A percentile compares a stretch with the other conserved stretches of the same genome.
These are phyloP conservation scores for Ardeotis arabs DNA, from an alignment of 2,113 vertebrate species.

Conservation along the genomic window DNA sequence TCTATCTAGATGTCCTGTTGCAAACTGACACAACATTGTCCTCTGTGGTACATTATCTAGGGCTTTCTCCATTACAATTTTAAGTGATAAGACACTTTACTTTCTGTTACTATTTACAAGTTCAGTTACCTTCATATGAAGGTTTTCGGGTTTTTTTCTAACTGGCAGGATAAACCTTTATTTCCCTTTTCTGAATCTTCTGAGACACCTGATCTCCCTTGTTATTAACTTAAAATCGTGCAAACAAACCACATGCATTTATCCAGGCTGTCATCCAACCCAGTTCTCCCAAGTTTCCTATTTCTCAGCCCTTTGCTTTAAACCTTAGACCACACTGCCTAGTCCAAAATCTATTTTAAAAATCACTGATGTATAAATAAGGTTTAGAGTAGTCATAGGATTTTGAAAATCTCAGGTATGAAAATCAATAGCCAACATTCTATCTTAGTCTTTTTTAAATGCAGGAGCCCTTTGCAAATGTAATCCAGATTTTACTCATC, in stretches of 20 bases:
- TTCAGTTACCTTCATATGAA: neutral
- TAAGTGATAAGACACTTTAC: neutral
- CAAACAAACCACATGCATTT: conserved; percentile 50
- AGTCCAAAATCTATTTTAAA: conserved; percentile 43
- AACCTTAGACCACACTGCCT: conserved; percentile 35
- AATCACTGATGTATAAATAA: neutral
- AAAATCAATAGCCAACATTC: neutral
- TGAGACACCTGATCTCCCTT: conserved; percentile 26
- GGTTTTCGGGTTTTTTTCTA: neutral
- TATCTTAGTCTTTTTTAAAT: neutral
- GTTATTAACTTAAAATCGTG: conserved; percentile 47
- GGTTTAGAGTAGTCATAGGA: neutral
- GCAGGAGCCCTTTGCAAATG: neutral
- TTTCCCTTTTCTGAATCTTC: conserved; percentile 32
- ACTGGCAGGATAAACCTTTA: neutral
- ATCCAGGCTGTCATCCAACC: conserved; percentile 56
- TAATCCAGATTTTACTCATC: neutral
- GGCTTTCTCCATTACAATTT: neutral
- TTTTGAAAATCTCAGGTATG: conserved; percentile 31
- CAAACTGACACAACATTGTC: neutral
- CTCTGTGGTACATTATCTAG: neutral
- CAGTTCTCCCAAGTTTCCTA: conserved; percentile 48
- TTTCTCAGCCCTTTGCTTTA: conserved; percentile 56
- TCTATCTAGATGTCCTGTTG: neutral
- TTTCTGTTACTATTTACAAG: neutral